Evolutionary conservation across 2,888 invertebrate genomes (phyloP).

Genomic region (Trichopoda pennipes): DNA sequence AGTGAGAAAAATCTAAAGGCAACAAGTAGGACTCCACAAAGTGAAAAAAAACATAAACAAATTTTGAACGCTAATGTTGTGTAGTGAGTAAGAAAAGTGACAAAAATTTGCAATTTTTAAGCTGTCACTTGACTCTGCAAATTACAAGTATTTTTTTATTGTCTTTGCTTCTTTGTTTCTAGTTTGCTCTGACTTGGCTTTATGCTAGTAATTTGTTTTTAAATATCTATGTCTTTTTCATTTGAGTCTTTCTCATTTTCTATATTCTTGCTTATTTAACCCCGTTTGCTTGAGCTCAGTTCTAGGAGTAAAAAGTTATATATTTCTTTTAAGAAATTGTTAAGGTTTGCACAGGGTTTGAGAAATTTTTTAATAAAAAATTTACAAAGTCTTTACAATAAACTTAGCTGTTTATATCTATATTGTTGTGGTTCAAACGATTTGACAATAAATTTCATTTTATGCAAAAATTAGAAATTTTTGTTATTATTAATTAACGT

Average conservation of each 20-base stretch:
- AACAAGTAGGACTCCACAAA: conserved; percentile 7
- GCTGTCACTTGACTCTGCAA: conserved; percentile 66
- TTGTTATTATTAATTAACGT: too few relatives aligned
- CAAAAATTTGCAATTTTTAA: conserved; percentile 66
- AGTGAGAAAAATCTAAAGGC: too few relatives aligned
- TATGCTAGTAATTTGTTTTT: conserved; percentile 56
- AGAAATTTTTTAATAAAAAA: conserved; percentile 29
- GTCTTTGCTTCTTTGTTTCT: not conserved
- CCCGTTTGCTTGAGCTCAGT: conserved; percentile 37
- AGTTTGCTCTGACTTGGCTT: conserved; percentile 1
- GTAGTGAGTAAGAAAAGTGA: conserved; percentile 56
- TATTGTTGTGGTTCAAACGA: not conserved
- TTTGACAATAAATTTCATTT: too few relatives aligned
- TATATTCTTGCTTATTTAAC: conserved; percentile 58
- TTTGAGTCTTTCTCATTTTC: conserved; percentile 17
- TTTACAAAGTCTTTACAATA: conserved; percentile 9
- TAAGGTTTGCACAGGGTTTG: not conserved
- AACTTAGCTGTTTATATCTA: not conserved
- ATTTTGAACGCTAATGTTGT: conserved; percentile 56
- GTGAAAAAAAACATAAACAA: not conserved
- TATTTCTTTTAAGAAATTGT: not conserved
- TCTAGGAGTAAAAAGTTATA: not conserved
- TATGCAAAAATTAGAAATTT: too few relatives aligned
- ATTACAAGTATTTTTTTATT: conserved; percentile 37
- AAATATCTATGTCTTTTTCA: conserved; percentile 10